Evolutionary conservation across 92 coral and sea anemone genomes (phyloP).

Genomic region (Umimayanthus chanpuru): DNA sequence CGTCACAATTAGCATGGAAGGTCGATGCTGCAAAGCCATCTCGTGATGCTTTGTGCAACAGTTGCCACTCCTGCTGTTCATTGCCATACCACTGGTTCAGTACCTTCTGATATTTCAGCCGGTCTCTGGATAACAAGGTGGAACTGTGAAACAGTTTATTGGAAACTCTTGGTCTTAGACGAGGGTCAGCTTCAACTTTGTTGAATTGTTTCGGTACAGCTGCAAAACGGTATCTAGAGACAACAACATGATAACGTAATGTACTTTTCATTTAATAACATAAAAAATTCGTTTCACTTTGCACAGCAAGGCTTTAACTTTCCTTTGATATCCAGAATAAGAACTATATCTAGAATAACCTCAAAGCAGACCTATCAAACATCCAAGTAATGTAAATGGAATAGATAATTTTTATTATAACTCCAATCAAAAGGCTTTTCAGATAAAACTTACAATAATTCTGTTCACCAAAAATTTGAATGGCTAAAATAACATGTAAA

Average conservation of each 20-base stretch:
- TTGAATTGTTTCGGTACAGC: conserved; percentile 88
- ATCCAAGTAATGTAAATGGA: too few relatives aligned
- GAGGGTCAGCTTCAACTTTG: conserved; percentile 67
- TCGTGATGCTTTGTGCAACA: conserved; percentile 82
- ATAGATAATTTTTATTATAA: too few relatives aligned
- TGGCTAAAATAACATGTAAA: too few relatives aligned
- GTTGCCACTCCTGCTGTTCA: conserved; percentile 86
- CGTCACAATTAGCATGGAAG: conserved; percentile 93
- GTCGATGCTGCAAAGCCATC: conserved; percentile 81
- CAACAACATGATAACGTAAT: not conserved
- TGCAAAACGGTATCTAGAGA: conserved; percentile 86
- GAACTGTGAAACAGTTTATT: conserved; percentile 80
- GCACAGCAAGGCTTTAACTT: not conserved
- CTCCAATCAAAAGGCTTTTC: too few relatives aligned
- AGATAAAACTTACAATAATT: too few relatives aligned
- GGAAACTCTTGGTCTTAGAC: conserved; percentile 79
- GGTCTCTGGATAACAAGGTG: conserved; percentile 69
- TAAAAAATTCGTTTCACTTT: too few relatives aligned
- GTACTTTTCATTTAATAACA: too few relatives aligned
- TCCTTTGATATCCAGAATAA: too few relatives aligned
- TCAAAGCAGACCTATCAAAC: too few relatives aligned
- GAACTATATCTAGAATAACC: too few relatives aligned
- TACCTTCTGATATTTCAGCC: conserved; percentile 69
- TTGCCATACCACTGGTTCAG: conserved; percentile 89
- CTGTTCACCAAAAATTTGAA: too few relatives aligned